Conservation (phyloP, 2,797 vertebrate species). For the Sebastes iracundus region DNA sequence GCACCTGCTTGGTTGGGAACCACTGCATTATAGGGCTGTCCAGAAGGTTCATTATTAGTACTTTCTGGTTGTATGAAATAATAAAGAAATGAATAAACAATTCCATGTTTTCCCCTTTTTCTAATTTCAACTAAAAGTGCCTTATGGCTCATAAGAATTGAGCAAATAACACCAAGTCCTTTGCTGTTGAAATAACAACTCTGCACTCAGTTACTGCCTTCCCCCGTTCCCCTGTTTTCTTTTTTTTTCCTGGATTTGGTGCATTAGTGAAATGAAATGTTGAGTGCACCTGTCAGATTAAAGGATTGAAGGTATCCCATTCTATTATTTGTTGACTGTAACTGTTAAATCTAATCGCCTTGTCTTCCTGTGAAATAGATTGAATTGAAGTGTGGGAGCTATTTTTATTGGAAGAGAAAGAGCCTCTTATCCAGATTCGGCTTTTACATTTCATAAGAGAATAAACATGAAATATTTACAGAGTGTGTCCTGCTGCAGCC, state of each 20-base stretch:
- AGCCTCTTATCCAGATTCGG: conserved; percentile 56
- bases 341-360: conserved; percentile 73
- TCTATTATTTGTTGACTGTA: conserved; percentile 75
- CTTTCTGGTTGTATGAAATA: background rate
- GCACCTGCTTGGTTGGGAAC: too few relatives aligned
- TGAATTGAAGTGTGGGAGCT: conserved; percentile 62
- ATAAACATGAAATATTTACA: conserved; percentile 73
- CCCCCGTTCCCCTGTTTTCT: background rate
- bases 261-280: conserved; percentile 80
- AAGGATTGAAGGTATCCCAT: conserved; percentile 74
- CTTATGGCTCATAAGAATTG: background rate
- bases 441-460: conserved; percentile 56
- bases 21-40: background rate
- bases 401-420: conserved; percentile 60
- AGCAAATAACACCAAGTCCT: background rate
- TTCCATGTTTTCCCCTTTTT: background rate
- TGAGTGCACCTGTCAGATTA: conserved; percentile 81
- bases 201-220: conserved; percentile 24
- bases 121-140: background rate
- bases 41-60: background rate
- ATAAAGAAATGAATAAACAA: background rate
- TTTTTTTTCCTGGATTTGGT: conserved; percentile 55
- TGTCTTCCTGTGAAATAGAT: conserved; percentile 64
- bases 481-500: conserved; percentile 24
- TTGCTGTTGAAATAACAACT: conserved; percentile 17